Evolutionary conservation across 2,888 invertebrate species (phyloP).

Genomic region (Napeogenes sylphis): DNA sequence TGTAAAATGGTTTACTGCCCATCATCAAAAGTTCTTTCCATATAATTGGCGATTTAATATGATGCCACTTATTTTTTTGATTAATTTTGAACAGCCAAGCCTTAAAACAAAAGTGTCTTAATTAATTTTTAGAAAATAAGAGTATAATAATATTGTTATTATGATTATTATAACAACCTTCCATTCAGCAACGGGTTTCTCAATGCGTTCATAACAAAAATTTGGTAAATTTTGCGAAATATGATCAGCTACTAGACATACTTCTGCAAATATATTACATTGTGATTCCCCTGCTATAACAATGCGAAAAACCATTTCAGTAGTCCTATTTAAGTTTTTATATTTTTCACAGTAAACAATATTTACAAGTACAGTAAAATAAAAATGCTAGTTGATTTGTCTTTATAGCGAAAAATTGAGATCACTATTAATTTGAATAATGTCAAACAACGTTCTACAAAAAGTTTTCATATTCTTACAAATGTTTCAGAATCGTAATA

Average conservation of each 20-base stretch:
- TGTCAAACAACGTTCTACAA: no score
- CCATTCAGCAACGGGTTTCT: slow-evolving; percentile 72
- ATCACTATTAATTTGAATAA: not conserved
- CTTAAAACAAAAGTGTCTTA: slow-evolving; percentile 39
- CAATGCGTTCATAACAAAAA: slow-evolving; percentile 72
- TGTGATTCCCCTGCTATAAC: slow-evolving; percentile 76
- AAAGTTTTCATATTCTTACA: no score
- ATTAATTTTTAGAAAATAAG: not conserved
- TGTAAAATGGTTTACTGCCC: slow-evolving; percentile 74
- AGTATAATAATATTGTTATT: not conserved
- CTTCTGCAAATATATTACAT: slow-evolving; percentile 73
- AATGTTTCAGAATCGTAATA: no score
- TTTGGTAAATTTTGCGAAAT: slow-evolving; percentile 73
- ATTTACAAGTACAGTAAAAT: no score
- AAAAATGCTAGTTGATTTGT: no score
- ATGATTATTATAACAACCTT: slow-evolving; percentile 47
- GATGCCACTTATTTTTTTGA: slow-evolving; percentile 74
- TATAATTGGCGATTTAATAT: slow-evolving; percentile 73
- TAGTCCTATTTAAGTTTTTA: not conserved
- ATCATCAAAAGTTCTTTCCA: slow-evolving; percentile 79
- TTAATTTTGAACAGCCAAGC: slow-evolving; percentile 73
- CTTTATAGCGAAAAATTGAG: not conserved
- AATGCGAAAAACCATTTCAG: slow-evolving; percentile 67
- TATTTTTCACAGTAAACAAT: not conserved
- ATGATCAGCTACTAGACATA: slow-evolving; percentile 73